Evolutionary conservation across 30 jellyfish, hydroid and myxozoan species (phyloP).

Genomic region (Phacellophora camtschatica): DNA sequence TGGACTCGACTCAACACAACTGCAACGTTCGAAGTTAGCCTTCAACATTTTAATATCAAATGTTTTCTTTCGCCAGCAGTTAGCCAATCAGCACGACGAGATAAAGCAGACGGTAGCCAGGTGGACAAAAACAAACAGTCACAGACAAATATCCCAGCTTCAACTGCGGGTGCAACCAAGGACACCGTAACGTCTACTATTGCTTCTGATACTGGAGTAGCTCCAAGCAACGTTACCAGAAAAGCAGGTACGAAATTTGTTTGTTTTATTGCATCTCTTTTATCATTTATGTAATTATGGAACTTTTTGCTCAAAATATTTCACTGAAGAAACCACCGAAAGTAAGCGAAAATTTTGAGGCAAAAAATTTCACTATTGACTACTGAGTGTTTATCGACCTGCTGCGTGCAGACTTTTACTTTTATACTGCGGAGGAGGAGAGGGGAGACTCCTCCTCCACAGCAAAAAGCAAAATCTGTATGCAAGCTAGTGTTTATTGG

Average conservation of each 20-base stretch:
- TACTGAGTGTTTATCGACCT: too few species aligned
- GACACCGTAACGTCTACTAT: constrained; percentile 50
- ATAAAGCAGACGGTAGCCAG: constrained; percentile 10
- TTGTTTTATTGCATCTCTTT: not conserved
- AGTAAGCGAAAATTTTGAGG: not conserved
- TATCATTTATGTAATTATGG: not conserved
- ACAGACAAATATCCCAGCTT: not conserved
- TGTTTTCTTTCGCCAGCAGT: too few species aligned
- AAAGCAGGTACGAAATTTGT: constrained; percentile 17
- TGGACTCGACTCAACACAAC: too few species aligned
- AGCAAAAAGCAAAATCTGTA: too few species aligned
- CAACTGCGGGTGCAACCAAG: not conserved
- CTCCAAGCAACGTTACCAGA: constrained; percentile 30
- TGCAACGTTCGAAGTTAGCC: too few species aligned
- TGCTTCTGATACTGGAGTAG: constrained; percentile 72
- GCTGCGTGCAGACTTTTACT: too few species aligned
- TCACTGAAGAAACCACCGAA: not conserved
- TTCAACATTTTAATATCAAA: too few species aligned
- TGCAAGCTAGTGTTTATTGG: too few species aligned
- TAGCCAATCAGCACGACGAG: constrained; percentile 26
- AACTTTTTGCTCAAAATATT: not conserved
- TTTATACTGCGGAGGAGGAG: too few species aligned
- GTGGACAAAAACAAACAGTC: not conserved
- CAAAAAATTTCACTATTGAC: too few species aligned
- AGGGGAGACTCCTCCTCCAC: too few species aligned